Evolutionary conservation across 2,888 invertebrate genomes (phyloP).

Genomic region (Suillia variegata): DNA sequence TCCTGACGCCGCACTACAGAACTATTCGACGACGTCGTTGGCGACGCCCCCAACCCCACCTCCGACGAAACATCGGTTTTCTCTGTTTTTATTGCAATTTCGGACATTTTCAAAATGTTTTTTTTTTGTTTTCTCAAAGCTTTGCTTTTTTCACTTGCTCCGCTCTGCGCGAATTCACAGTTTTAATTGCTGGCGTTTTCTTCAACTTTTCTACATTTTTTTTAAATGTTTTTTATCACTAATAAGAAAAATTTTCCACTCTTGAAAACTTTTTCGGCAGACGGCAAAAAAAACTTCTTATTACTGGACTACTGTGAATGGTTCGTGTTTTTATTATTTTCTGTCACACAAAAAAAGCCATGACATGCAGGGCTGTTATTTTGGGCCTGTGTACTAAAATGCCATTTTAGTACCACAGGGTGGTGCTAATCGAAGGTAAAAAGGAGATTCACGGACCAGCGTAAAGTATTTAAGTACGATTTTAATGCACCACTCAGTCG

Average conservation of each 20-base stretch:
- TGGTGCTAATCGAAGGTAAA: too few relatives aligned
- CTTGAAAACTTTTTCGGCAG: conserved; percentile 15
- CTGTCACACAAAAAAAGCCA: conserved; percentile 15
- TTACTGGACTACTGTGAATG: background rate
- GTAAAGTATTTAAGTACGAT: too few relatives aligned
- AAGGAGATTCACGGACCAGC: too few relatives aligned
- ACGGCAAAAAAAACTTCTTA: conserved; percentile 14
- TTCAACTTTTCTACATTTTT: conserved; percentile 1
- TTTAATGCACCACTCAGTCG: too few relatives aligned
- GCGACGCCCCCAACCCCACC: too few relatives aligned
- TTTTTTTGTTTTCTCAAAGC: background rate
- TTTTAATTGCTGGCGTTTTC: background rate
- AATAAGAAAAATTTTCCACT: background rate
- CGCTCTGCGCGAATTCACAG: background rate
- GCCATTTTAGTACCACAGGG: too few relatives aligned
- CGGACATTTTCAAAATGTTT: conserved; percentile 25
- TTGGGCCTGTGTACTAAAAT: too few relatives aligned
- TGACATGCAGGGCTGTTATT: too few relatives aligned
- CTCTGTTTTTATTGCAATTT: conserved; percentile 29
- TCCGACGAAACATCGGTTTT: conserved; percentile 18
- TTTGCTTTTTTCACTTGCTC: background rate
- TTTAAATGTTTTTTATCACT: conserved; percentile 8
- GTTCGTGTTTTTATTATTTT: conserved; percentile 30
- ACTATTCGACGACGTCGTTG: too few relatives aligned
- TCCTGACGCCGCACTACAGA: background rate